phyloP scores from a whole-genome alignment of 2,797 vertebrate species.

The Naso thynnoides region DNA sequence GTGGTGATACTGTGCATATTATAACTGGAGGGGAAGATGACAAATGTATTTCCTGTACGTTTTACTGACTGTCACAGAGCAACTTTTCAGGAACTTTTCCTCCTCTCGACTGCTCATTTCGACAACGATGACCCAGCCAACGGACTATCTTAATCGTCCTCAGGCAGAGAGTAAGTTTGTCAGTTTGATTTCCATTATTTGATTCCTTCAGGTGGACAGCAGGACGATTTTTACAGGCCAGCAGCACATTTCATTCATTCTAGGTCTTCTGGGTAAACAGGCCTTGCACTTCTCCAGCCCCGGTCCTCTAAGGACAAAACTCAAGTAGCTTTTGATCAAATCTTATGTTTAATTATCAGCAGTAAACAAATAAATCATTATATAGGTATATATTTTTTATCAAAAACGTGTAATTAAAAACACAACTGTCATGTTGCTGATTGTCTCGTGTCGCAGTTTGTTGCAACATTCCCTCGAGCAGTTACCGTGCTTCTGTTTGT shows the following conservation, averaged over 20 bases:
- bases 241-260: slow-evolving; percentile 31
- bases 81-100: too few species aligned
- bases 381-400: too few species aligned
- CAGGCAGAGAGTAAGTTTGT: slow-evolving; percentile 39
- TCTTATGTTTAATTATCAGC: not conserved
- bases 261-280: rapidly evolving
- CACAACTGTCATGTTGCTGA: too few species aligned
- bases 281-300: rapidly evolving
- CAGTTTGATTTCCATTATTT: not conserved
- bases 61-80: too few species aligned
- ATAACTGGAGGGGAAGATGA: not conserved
- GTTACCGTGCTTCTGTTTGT: too few species aligned
- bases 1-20: not conserved
- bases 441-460: too few species aligned
- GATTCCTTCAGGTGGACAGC: rapidly evolving
- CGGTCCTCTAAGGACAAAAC: not conserved
- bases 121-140: not conserved
- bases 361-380: not conserved
- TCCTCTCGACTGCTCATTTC: not conserved
- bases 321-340: not conserved
- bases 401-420: too few species aligned
- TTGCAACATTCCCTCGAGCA: too few species aligned
- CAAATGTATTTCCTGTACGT: slow-evolving; percentile 25
- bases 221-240: not conserved
- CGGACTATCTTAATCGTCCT: not conserved